Conservation (phyloP, 92 coral and sea anemone species). For the Epizoanthus scotinus region DNA sequence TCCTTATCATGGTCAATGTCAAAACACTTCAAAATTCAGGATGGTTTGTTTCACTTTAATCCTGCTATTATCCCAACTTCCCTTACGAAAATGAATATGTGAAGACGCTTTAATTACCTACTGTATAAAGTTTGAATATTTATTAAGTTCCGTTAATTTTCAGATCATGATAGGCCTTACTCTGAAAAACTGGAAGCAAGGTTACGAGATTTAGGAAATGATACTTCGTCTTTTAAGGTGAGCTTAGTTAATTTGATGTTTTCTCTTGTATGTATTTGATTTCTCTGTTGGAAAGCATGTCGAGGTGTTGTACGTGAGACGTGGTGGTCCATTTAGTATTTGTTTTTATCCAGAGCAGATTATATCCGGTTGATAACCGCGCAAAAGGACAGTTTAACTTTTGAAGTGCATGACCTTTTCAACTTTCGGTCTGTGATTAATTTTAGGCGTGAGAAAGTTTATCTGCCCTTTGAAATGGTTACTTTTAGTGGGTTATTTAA, state of each 20-base stretch:
- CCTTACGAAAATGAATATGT: background rate
- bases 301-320: slow-evolving; percentile 20
- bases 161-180: slow-evolving; percentile 33
- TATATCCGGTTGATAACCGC: slow-evolving; percentile 14
- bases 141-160: background rate
- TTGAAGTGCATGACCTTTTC: slow-evolving; percentile 29
- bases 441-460: background rate
- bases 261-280: background rate
- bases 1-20: background rate
- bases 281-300: slow-evolving; percentile 3
- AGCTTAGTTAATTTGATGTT: background rate
- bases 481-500: background rate
- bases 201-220: slow-evolving; percentile 66
- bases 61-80: slow-evolving; percentile 8
- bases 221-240: slow-evolving; percentile 29
- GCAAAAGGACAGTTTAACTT: background rate
- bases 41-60: slow-evolving; percentile 1
- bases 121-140: slow-evolving; percentile 16
- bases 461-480: too few relatives aligned
- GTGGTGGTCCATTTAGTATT: slow-evolving; percentile 13
- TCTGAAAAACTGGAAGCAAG: slow-evolving; percentile 83
- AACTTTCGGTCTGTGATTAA: slow-evolving; percentile 4
- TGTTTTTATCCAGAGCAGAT: slow-evolving; percentile 16
- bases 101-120: slow-evolving; percentile 18
- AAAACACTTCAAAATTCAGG: background rate